Conservation (phyloP, 2,113 vertebrate species). For the Synchiropus splendidus region DNA sequence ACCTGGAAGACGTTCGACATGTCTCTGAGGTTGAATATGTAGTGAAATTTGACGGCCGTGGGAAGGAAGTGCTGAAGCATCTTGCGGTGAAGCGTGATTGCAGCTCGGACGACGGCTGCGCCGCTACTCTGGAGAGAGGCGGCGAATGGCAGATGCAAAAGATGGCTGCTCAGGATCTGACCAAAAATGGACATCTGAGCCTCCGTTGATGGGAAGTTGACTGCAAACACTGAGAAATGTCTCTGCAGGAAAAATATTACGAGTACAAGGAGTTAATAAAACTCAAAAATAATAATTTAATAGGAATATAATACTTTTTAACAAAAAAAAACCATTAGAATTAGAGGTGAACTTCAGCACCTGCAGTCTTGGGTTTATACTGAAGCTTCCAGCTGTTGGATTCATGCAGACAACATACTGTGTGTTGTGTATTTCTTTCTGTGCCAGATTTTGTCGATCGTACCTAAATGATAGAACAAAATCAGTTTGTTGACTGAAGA, state of each 20-base stretch:
- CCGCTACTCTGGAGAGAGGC: slow-evolving; percentile 43
- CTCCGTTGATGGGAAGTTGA: slow-evolving; percentile 67
- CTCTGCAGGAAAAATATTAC: slow-evolving; percentile 61
- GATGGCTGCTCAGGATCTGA: slow-evolving; percentile 64
- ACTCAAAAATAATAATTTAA: background rate
- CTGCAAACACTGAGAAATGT: slow-evolving; percentile 74
- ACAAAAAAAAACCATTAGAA: slow-evolving; percentile 4
- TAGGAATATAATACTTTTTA: background rate
- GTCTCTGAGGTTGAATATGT: slow-evolving; percentile 70
- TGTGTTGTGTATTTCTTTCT: slow-evolving; percentile 73
- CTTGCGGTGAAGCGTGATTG: slow-evolving; percentile 60
- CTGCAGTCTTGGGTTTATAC: slow-evolving; percentile 73
- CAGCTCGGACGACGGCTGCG: slow-evolving; percentile 55
- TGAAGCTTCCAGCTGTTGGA: slow-evolving; percentile 71
- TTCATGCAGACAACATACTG: slow-evolving; percentile 78
- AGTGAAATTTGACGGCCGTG: slow-evolving; percentile 72
- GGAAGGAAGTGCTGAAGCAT: slow-evolving; percentile 66
- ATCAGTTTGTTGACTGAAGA: too few relatives aligned
- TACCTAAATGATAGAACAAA: slow-evolving; percentile 49
- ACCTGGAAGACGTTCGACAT: slow-evolving; percentile 73
- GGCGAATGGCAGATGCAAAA: slow-evolving; percentile 61
- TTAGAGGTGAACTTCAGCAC: slow-evolving; percentile 36
- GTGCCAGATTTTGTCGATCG: slow-evolving; percentile 68
- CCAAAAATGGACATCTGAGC: slow-evolving; percentile 66
- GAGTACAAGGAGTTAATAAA: background rate